These are phyloP conservation scores for Chaetodon auriga DNA, from an alignment of 2,113 vertebrate species.

Conservation along the genomic window DNA sequence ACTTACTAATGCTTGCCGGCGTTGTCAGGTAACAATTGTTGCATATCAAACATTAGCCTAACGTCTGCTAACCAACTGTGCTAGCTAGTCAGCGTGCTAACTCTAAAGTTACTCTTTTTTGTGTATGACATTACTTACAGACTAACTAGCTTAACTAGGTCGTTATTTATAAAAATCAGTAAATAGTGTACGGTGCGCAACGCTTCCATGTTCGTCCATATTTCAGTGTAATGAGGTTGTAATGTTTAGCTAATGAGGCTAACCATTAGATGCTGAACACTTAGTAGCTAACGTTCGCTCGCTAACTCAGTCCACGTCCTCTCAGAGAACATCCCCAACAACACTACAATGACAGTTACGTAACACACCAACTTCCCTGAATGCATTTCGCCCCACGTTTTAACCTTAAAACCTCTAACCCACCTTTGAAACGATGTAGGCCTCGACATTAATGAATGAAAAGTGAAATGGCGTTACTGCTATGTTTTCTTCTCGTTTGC, in stretches of 20 bases:
- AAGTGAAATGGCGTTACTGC: conserved; percentile 71
- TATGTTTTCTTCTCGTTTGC: no score
- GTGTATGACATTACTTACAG: background rate
- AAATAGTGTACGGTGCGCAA: no score
- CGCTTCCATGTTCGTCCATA: background rate
- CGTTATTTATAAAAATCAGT: background rate
- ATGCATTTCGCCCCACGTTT: no score
- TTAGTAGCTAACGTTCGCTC: background rate
- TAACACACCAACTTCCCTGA: background rate
- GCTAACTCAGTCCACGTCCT: no score
- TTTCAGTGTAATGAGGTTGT: conserved; percentile 8
- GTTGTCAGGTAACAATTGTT: background rate
- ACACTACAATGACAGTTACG: no score
- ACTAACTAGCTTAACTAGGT: background rate
- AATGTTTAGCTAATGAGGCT: background rate
- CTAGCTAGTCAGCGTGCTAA: background rate
- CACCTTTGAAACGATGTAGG: conserved; percentile 63
- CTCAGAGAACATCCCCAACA: no score
- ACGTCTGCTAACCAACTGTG: background rate
- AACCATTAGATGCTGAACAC: background rate
- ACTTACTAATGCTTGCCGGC: no score
- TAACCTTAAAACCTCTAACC: conserved; percentile 1
- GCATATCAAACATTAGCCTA: background rate
- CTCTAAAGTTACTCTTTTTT: background rate
- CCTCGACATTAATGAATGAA: conserved; percentile 73